These are phyloP conservation scores for Anoplophora glabripennis DNA, from an alignment of 1,140 invertebrate genomes.

Conservation along the genomic window DNA sequence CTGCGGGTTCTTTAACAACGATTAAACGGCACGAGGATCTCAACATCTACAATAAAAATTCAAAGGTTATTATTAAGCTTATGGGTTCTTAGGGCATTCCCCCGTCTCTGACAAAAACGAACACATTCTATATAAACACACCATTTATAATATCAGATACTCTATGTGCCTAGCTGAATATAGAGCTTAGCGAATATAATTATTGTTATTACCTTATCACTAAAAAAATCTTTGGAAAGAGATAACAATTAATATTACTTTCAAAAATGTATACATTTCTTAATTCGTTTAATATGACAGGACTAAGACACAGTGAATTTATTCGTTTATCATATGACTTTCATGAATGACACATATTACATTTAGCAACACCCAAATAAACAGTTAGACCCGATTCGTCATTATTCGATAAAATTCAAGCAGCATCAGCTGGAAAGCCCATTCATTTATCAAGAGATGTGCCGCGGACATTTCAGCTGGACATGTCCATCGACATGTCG, in stretches of 20 bases:
- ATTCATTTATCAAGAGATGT: no score
- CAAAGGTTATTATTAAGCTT: conserved; percentile 28
- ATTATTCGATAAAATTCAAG: no score
- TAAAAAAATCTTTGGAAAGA: conserved; percentile 50
- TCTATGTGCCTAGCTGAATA: conserved; percentile 25
- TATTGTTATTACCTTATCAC: conserved; percentile 44
- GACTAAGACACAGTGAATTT: conserved; percentile 50
- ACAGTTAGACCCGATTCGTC: no score
- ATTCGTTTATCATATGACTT: conserved; percentile 39
- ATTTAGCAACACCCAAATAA: background rate
- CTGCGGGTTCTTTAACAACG: conserved; percentile 26
- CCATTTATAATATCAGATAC: conserved; percentile 21
- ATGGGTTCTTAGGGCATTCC: conserved; percentile 13
- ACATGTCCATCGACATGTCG: background rate
- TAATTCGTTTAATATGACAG: conserved; percentile 51
- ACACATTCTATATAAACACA: conserved; percentile 17
- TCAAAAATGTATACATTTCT: conserved; percentile 49
- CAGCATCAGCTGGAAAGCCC: no score
- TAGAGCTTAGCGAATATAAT: conserved; percentile 40
- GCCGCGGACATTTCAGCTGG: no score
- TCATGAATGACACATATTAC: conserved; percentile 16
- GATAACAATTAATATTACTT: conserved; percentile 47
- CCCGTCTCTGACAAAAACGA: conserved; percentile 11
- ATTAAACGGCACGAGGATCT: conserved; percentile 25
- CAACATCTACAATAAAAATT: conserved; percentile 37